Base-by-base conservation (phyloP, 2,888 invertebrate species). In the Caenorhabditis zanzibari region DNA sequence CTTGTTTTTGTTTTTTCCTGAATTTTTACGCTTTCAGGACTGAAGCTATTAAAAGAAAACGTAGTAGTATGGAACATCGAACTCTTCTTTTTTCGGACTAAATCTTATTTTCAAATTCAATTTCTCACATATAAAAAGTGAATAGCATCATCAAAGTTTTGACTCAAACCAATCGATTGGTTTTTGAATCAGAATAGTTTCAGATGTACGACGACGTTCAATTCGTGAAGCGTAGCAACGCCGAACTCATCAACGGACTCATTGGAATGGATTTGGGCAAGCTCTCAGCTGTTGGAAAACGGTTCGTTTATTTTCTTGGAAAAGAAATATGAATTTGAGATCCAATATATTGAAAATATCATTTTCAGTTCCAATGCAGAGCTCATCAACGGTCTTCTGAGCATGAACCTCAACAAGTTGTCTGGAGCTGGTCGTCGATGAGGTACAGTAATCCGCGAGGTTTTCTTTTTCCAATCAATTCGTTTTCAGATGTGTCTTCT, bases 251-350 rank as follows among this genome's bases (percentile, higher is more conserved):
- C 83, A 91, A 91, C 79, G 91, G 91, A 16, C 86, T 91, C 41
- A 91, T 91, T 73, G 91, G 91, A 49, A 91, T 91, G 91, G 91
- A 91, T 75, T 84, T 91, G 77, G 86, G 89, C 81, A 87, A 90
- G 73, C 80, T 90, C 71, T 87, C 86, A 16, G 88, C 88, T n/a
- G 90, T 91, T 41, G 91, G 91, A 49, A 91, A 91, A 81, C 85
- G 91, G 73, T 81, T 64, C 24, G 63, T 41, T 35, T 44, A 19
- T 63, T 41, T n/a, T 19, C 10, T n/a, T 1, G 26, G n/a, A 44
- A 58, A 41, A 64, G 64, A 19, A n/a, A n/a, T n/a, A n/a, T n/a
- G n/a, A n/a, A n/a, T n/a, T n/a, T n/a, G n/a, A n/a, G n/a, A n/a
- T n/a, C n/a, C n/a, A n/a, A n/a, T n/a, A n/a, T n/a, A n/a, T n/a